Conservation (phyloP, 2,113 vertebrate species). For the Coracopsis vasa region DNA sequence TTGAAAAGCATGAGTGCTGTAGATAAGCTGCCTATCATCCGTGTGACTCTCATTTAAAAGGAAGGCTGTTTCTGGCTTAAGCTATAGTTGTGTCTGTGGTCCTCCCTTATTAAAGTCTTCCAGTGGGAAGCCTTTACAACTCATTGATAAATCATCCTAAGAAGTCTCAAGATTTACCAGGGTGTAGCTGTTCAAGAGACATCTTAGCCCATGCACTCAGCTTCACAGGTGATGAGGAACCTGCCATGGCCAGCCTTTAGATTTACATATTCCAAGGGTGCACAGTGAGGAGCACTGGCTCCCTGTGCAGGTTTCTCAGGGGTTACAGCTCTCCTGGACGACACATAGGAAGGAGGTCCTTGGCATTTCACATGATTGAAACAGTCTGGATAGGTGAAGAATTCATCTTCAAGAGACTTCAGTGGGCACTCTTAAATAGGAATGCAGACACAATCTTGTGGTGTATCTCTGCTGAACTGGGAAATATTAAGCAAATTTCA, state of each 20-base stretch:
- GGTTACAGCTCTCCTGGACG: not conserved
- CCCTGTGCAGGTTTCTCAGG: not conserved
- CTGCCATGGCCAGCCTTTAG: not conserved
- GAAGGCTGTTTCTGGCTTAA: not conserved
- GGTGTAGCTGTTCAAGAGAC: not conserved
- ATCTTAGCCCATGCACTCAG: not conserved
- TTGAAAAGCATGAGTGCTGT: not conserved
- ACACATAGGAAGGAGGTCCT: not conserved
- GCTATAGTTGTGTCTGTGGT: not conserved
- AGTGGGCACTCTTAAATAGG: not conserved
- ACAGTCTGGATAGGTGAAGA: not conserved
- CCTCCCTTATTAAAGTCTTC: not conserved
- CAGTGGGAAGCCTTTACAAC: not conserved
- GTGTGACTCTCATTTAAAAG: not conserved
- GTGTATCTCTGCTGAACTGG: not conserved
- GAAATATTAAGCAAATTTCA: not conserved
- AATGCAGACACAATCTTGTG: not conserved
- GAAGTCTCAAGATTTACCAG: not conserved
- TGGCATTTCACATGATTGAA: rapidly evolving
- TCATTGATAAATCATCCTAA: not conserved
- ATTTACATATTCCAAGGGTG: not conserved
- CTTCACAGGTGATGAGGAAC: not conserved
- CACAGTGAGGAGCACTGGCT: not conserved
- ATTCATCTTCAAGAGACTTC: not conserved
- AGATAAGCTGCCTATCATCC: not conserved